Evolutionary conservation across 2,888 invertebrate genomes (phyloP).

Genomic region (Ormyrus thymus): DNA sequence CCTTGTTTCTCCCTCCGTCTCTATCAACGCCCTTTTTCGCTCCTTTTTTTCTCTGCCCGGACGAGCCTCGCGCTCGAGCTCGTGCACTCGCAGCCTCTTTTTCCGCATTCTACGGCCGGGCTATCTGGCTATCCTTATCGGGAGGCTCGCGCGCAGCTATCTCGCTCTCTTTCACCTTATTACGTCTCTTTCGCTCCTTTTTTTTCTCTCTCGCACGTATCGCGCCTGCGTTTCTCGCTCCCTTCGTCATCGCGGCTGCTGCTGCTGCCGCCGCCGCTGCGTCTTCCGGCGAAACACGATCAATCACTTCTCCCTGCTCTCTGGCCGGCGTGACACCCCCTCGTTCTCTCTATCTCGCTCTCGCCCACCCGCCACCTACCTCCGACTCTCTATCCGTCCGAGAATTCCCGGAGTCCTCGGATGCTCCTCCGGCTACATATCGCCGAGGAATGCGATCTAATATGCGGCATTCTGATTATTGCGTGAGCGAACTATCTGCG

Average conservation of each 20-base stretch:
- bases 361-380: constrained; percentile 13
- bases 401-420: constrained; percentile 34
- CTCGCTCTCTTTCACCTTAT: constrained; percentile 58
- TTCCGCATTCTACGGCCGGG: constrained; percentile 45
- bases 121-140: constrained; percentile 54
- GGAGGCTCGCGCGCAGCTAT: constrained; percentile 49
- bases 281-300: constrained; percentile 74
- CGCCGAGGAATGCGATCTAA: constrained; percentile 49
- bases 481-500: constrained; percentile 9
- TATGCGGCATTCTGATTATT: constrained; percentile 48
- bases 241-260: constrained; percentile 26
- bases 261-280: constrained; percentile 39
- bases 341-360: constrained; percentile 52
- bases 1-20: constrained; percentile 68
- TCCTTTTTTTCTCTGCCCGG: constrained; percentile 31
- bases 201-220: constrained; percentile 44
- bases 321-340: constrained; percentile 72
- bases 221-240: constrained; percentile 43
- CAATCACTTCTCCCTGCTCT: constrained; percentile 73
- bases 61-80: not conserved
- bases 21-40: constrained; percentile 63
- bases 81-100: constrained; percentile 24
- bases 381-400: constrained; percentile 10
- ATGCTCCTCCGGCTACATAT: constrained; percentile 34
- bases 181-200: constrained; percentile 55